Conservation (phyloP, 1,140 invertebrate species). For the Hylaeus volcanicus region DNA sequence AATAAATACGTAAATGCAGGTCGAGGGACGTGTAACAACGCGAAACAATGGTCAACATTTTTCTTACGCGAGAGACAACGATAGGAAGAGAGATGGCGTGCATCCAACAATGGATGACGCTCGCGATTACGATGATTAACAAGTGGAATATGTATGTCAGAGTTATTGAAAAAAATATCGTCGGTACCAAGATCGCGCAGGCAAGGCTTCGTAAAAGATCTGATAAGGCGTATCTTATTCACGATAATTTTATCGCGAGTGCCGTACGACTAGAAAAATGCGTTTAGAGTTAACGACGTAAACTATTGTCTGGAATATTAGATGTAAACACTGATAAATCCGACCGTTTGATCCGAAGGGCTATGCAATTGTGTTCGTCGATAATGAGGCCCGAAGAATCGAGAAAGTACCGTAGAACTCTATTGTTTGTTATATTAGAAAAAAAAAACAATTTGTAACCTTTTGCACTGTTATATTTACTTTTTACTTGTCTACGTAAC, state of each 20-base stretch:
- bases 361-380: background rate
- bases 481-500: too few species aligned
- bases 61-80: too few species aligned
- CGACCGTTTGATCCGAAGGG: background rate
- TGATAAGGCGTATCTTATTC: constrained; percentile 23
- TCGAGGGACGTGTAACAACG: too few species aligned
- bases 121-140: constrained; percentile 26
- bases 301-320: background rate
- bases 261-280: background rate
- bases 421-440: too few species aligned
- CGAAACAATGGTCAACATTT: too few species aligned
- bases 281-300: background rate
- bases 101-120: too few species aligned
- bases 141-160: constrained; percentile 27
- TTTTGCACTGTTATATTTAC: too few species aligned
- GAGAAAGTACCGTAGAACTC: too few species aligned
- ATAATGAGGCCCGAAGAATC: background rate
- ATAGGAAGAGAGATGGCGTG: too few species aligned
- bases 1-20: too few species aligned
- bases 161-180: constrained; percentile 21
- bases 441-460: too few species aligned
- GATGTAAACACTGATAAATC: background rate
- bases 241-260: constrained; percentile 1
- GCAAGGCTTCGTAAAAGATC: constrained; percentile 6
- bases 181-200: constrained; percentile 19